Conservation (phyloP, 2,888 invertebrate genomes). For the Drosophila mayaguana region DNA sequence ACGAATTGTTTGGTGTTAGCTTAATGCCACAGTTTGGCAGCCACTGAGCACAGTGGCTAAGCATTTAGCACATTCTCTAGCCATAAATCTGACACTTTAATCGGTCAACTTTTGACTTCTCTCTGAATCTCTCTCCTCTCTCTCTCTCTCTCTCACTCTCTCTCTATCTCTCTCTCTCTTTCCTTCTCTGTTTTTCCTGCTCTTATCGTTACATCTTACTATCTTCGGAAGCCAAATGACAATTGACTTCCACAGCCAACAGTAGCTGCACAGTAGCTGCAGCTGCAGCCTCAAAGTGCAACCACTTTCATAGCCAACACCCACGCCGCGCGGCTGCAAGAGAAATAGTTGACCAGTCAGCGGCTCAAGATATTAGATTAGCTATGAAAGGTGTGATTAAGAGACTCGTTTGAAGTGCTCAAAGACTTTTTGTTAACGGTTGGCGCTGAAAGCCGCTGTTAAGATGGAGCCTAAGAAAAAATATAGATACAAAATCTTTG, state of each 20-base stretch:
- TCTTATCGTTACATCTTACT: slow-evolving; percentile 45
- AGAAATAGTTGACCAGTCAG: slow-evolving; percentile 39
- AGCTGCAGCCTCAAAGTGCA: slow-evolving; percentile 15
- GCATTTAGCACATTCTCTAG: slow-evolving; percentile 3
- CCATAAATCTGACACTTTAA: slow-evolving; percentile 34
- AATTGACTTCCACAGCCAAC: slow-evolving; percentile 41
- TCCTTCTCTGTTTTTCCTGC: not conserved
- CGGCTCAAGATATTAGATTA: slow-evolving; percentile 51
- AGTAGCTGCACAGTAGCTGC: slow-evolving; percentile 25
- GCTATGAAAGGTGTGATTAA: slow-evolving; percentile 36
- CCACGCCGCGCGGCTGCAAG: slow-evolving; percentile 34
- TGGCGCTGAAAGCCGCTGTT: slow-evolving; percentile 3
- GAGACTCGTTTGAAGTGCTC: slow-evolving; percentile 13
- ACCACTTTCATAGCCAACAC: slow-evolving; percentile 56
- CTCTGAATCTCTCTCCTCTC: not conserved
- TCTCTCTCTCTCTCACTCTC: not conserved
- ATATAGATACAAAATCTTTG: not conserved
- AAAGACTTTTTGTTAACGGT: slow-evolving; percentile 5
- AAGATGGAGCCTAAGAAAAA: not conserved
- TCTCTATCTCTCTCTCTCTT: slow-evolving; percentile 1
- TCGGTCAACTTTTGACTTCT: slow-evolving; percentile 30
- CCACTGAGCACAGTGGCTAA: slow-evolving; percentile 17
- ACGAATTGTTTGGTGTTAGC: slow-evolving; percentile 32
- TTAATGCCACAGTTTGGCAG: slow-evolving; percentile 38
- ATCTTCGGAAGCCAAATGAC: slow-evolving; percentile 33